Base-by-base conservation (phyloP, 2,113 vertebrate species). In the Turdus rufiventris region DNA sequence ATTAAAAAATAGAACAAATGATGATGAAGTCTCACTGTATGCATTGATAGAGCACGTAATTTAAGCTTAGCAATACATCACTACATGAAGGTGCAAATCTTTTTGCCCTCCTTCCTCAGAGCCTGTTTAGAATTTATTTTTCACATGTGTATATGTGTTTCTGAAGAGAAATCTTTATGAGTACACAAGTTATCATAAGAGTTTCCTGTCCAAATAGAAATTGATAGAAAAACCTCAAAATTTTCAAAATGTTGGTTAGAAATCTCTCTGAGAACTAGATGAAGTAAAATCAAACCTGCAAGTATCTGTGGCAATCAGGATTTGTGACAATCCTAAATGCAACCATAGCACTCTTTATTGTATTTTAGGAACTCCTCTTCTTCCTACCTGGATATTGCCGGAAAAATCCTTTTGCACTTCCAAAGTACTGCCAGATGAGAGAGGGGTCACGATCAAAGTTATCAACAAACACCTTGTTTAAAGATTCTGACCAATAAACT, bases 351-450 rank as follows among this genome's bases (percentile, higher is more conserved):
- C 63, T 47, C 18, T 56, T 68, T 28, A 19, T 6, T 45, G 5
- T 29, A 36, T 60, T 85, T 89, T 71, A 80, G 45, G 47, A 84
- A 58, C 18, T 73, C 82, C 2, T 66, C 57, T 76, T 94, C 97
- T 98, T 97, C 98, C 98, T 97, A 99, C 99, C 99, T 95, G 99
- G 99, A 85, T 99, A 99, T 73, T 99, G 99, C 75, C 99, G 98
- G 94, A 99, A 99, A 98, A 99, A 99, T 74, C 99, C 99, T 95
- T 99, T 99, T 61, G 99, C 99, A 25, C 99, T 99, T 96, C 99
- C 99, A 83, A 99, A 99, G 96, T 99, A 99, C 77, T 99, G 99
- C 99, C 99, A 99, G 93, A 99, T 99, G 70, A 99, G 99, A 38
- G 99, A 99, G 14, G 99, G 99, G 91, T 99, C 99, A 82, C 98